Base-by-base conservation (phyloP, 2,797 vertebrate species). In the Anguilla obscura region DNA sequence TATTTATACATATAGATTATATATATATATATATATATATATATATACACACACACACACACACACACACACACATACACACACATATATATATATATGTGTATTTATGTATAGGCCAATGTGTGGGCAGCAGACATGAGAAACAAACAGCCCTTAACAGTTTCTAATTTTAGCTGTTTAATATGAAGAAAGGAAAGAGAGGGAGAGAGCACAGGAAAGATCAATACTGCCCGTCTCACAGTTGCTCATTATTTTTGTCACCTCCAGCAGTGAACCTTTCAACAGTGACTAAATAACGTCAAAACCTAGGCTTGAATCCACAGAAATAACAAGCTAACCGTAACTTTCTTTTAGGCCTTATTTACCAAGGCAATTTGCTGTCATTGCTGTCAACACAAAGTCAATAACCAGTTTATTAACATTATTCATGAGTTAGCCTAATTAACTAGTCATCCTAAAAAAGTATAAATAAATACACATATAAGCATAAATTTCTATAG, bases 131-230 rank as follows among this genome's bases (percentile, higher is more conserved):
- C 30, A 2, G 74, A 16, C 74, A 40, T 79, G 74, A 36, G 33
- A 79, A 79, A 71, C n/a, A 79, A 79, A 36, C 33, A 79, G 33
- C 36, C 74, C 16, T 79, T 36, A 79, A 45, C 74, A 79, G 14
- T 21, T 40, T 40, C 30, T 79, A 79, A 79, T 16, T 16, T 79
- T 18, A 40, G 74, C 21, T 45, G 18, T 45, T 79, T 79, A 16
- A 1, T 21, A 40, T 79, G 74, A 14, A 40, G 16, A 16, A n/a
- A 76, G 71, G 16, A 16, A n/a, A 76, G 71, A 30, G n/a, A 27
- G 12, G 18, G 16, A 63, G 58, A 63, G 58, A 27, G 63, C n/a
- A 69, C 9, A 6, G 8, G 63, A 69, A 69, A 69, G 24, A 69
- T 69, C 24, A 24, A 71, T 74, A 74, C 9, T 36, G 69, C 33